phyloP scores from a whole-genome alignment of 2,888 invertebrate species.

The Temnothorax ravouxi region DNA sequence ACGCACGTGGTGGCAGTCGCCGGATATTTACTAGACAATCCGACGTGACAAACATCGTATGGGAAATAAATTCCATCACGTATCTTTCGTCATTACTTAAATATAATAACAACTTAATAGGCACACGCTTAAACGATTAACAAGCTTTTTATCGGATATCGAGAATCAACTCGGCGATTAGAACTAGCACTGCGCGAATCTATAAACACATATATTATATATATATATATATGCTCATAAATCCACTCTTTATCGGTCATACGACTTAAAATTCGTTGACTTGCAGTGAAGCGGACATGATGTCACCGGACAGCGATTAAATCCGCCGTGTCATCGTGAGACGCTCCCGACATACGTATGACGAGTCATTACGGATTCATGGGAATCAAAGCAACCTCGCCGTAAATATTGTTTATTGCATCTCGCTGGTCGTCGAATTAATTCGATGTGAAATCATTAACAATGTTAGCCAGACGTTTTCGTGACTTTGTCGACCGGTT shows the following conservation, averaged over 20 bases:
- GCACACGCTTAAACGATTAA: conserved; percentile 21
- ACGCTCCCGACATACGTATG: conserved; percentile 57
- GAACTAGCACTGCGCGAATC: conserved; percentile 6
- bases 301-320: conserved; percentile 68
- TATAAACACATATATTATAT: conserved; percentile 35
- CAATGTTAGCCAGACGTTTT: conserved; percentile 5
- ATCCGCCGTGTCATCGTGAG: conserved; percentile 67
- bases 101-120: conserved; percentile 47
- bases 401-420: conserved; percentile 50
- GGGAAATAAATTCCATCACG: conserved; percentile 33
- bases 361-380: conserved; percentile 54
- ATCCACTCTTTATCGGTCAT: conserved; percentile 42
- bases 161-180: background rate
- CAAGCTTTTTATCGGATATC: background rate
- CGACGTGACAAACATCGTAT: conserved; percentile 35
- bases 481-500: conserved; percentile 47
- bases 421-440: conserved; percentile 12
- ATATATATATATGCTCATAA: background rate
- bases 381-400: conserved; percentile 26
- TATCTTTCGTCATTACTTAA: conserved; percentile 39
- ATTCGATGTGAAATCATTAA: conserved; percentile 7
- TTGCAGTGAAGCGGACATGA: conserved; percentile 52
- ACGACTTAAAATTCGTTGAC: conserved; percentile 56
- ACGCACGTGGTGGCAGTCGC: conserved; percentile 13
- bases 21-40: conserved; percentile 49